A percentile compares a stretch with the other conserved stretches of the same genome.
Conservation (phyloP, 2,113 vertebrate genomes). For the Vidua macroura region DNA sequence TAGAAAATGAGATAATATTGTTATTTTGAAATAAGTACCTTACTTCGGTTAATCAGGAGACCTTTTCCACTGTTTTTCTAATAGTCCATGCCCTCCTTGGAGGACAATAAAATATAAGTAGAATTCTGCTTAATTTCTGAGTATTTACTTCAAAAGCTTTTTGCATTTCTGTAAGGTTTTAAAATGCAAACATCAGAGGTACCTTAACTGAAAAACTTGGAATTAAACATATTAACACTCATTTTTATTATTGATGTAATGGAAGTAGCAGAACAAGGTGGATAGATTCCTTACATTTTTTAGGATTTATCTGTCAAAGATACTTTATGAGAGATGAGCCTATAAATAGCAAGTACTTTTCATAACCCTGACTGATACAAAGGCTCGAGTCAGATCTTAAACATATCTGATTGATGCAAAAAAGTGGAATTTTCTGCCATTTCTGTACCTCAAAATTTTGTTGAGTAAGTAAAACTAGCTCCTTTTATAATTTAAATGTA, state of each 20-base stretch:
- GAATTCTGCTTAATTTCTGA: not conserved
- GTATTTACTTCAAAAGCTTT: not conserved
- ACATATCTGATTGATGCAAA: not conserved
- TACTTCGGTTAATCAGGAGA: not conserved
- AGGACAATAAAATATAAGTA: not conserved
- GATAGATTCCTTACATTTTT: not conserved
- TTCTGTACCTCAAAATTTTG: not conserved
- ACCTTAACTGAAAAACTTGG: not conserved
- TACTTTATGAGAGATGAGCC: not conserved
- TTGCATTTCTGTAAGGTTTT: not conserved
- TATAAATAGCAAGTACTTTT: not conserved
- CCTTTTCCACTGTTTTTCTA: not conserved
- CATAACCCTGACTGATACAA: not conserved
- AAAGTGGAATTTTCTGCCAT: not conserved
- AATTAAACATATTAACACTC: not conserved
- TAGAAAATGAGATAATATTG: accelerated
- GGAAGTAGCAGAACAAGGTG: not conserved
- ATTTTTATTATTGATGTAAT: not conserved
- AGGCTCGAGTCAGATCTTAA: not conserved
- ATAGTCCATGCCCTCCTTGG: too few relatives aligned
- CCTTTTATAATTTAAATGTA: not conserved
- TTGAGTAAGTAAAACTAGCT: not conserved
- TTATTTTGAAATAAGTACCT: not conserved
- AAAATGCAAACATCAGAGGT: not conserved
- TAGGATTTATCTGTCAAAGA: not conserved